These are phyloP conservation scores for Elachura formosa DNA, from an alignment of 2,113 vertebrate genomes.

Conservation along the genomic window DNA sequence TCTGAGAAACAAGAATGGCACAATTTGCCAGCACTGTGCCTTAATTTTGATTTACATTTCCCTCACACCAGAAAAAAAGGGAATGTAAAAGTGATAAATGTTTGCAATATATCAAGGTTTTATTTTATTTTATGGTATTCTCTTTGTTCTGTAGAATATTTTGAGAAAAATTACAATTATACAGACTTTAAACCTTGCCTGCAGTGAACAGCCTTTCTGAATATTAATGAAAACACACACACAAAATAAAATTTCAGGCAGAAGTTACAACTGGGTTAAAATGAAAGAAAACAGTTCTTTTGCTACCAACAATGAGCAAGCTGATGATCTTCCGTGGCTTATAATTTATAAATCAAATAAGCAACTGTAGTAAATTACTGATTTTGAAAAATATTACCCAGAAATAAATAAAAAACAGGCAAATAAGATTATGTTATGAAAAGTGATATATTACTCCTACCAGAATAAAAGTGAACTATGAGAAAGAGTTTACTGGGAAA, in stretches of 20 bases:
- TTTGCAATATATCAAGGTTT: not conserved
- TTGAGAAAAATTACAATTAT: not conserved
- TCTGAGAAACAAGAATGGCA: not conserved
- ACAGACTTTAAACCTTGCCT: not conserved
- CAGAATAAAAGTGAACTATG: not conserved
- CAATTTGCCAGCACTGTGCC: not conserved
- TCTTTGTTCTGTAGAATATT: not conserved
- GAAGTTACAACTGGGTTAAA: not conserved
- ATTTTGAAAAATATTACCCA: not conserved
- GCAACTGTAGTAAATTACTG: not conserved
- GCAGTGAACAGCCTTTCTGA: constrained; percentile 13
- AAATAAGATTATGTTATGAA: not conserved
- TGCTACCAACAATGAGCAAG: not conserved
- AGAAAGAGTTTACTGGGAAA: not conserved
- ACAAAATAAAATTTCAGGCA: not conserved
- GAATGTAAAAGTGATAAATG: not conserved
- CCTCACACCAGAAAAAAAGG: not conserved
- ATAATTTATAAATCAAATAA: not conserved
- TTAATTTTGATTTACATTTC: not conserved
- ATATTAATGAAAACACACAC: not conserved
- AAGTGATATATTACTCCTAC: not conserved
- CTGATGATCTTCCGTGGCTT: not conserved
- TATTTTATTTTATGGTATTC: constrained; percentile 6
- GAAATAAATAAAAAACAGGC: not conserved
- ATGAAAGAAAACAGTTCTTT: not conserved